A percentile compares a stretch with the other conserved stretches of the same genome.
phyloP scores from a whole-genome alignment of 2,888 invertebrate genomes.

The Cryptops parisi region DNA sequence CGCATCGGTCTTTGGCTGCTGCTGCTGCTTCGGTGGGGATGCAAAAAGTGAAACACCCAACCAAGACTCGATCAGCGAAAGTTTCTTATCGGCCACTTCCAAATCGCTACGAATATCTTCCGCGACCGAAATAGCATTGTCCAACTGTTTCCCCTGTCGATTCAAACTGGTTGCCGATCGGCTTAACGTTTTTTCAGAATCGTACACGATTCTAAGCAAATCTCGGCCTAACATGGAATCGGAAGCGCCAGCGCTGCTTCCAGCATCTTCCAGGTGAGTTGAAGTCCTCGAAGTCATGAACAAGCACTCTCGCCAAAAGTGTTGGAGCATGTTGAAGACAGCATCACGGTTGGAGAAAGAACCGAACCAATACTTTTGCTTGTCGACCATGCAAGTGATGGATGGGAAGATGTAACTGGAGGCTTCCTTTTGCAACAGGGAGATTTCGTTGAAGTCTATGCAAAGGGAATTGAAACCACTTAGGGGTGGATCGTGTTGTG shows the following conservation, averaged over 20 bases:
- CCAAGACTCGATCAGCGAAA: constrained; percentile 8
- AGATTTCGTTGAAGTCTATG: constrained; percentile 10
- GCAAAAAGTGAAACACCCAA: too few species aligned
- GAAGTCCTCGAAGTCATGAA: neutral
- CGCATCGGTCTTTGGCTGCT: too few species aligned
- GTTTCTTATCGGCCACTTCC: neutral
- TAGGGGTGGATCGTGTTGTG: neutral
- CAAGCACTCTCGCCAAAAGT: constrained; percentile 2
- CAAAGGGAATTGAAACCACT: neutral
- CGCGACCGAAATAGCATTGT: constrained; percentile 2
- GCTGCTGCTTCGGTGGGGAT: too few species aligned
- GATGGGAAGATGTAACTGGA: constrained; percentile 12
- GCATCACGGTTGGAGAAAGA: constrained; percentile 6
- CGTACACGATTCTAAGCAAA: neutral
- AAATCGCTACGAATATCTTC: constrained; percentile 9
- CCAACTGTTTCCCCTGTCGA: constrained; percentile 7
- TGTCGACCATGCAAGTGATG: neutral
- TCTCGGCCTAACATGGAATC: constrained; percentile 5
- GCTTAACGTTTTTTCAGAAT: constrained; percentile 3
- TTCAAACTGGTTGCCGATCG: constrained; percentile 4
- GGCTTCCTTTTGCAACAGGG: constrained; percentile 3
- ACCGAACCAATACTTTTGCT: constrained; percentile 10
- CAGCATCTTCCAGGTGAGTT: neutral
- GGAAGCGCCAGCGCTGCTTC: neutral
- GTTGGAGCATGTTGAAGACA: constrained; percentile 2